phyloP scores from a whole-genome alignment of 2,113 vertebrate species.

The Formicarius rufipectus region DNA sequence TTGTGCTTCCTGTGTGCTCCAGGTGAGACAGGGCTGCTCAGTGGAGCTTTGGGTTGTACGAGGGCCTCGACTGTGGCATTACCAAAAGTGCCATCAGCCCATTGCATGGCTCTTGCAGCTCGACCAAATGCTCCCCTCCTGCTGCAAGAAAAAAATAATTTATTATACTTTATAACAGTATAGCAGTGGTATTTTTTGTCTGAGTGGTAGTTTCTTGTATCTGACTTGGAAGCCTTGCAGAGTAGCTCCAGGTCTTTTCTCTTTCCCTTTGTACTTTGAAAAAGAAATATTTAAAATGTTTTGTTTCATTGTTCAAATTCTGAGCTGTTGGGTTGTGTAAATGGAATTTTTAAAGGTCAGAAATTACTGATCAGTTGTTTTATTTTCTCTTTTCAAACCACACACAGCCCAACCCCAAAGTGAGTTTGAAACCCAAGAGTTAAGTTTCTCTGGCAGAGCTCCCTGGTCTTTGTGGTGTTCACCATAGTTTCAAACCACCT shows the following conservation, averaged over 20 bases:
- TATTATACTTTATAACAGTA: not conserved
- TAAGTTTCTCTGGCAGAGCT: not conserved
- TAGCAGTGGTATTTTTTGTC: slow-evolving; percentile 1
- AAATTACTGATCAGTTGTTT: not conserved
- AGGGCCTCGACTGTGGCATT: not conserved
- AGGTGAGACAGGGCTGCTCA: not conserved
- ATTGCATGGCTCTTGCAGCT: not conserved
- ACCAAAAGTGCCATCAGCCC: not conserved
- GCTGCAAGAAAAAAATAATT: not conserved
- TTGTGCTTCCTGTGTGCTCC: not conserved
- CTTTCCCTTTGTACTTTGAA: not conserved
- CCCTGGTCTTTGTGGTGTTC: not conserved
- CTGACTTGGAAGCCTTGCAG: not conserved
- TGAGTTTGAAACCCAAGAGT: not conserved
- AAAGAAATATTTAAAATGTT: not conserved
- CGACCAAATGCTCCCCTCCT: not conserved
- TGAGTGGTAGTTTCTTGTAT: slow-evolving; percentile 49
- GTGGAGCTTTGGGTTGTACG: not conserved
- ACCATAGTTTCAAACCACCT: not conserved
- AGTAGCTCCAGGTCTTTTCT: slow-evolving; percentile 4
- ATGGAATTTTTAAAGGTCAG: not conserved
- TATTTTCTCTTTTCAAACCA: not conserved
- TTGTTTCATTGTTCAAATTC: not conserved
- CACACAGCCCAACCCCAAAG: accelerated
- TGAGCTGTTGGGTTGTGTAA: not conserved